A percentile compares a stretch with the other conserved stretches of the same genome.
These are phyloP conservation scores for Catharus fuscescens DNA, from an alignment of 2,113 vertebrate genomes.

Conservation along the genomic window DNA sequence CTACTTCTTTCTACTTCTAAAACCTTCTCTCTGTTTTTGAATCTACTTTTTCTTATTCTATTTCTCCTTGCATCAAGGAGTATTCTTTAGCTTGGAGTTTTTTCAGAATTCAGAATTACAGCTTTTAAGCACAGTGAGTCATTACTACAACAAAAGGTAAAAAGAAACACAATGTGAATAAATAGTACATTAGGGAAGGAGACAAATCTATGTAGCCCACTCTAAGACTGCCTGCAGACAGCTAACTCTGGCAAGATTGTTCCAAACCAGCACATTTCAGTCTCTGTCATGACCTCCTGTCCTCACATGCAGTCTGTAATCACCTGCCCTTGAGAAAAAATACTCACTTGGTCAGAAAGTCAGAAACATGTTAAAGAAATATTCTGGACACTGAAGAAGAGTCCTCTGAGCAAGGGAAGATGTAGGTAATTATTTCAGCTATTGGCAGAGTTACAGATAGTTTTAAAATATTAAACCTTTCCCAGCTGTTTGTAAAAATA, in stretches of 20 bases:
- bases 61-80: neutral
- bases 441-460: neutral
- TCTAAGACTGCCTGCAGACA: neutral
- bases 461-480: neutral
- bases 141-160: constrained; percentile 18
- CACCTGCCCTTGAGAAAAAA: neutral
- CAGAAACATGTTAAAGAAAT: neutral
- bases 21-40: neutral
- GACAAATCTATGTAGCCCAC: neutral
- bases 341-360: neutral
- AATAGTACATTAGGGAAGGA: neutral
- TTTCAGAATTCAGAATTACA: neutral
- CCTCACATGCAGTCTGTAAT: neutral
- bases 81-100: neutral
- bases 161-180: neutral
- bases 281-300: neutral
- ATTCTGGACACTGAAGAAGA: neutral
- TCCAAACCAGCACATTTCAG: neutral
- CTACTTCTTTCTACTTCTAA: neutral
- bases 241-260: neutral
- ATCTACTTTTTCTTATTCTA: neutral
- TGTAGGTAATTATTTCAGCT: neutral
- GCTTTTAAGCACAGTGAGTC: constrained; percentile 28
- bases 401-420: neutral
- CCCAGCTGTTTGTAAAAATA: neutral